Evolutionary conservation across 2,797 vertebrate species (phyloP).

Genomic region (Lindbergichthys nudifrons): DNA sequence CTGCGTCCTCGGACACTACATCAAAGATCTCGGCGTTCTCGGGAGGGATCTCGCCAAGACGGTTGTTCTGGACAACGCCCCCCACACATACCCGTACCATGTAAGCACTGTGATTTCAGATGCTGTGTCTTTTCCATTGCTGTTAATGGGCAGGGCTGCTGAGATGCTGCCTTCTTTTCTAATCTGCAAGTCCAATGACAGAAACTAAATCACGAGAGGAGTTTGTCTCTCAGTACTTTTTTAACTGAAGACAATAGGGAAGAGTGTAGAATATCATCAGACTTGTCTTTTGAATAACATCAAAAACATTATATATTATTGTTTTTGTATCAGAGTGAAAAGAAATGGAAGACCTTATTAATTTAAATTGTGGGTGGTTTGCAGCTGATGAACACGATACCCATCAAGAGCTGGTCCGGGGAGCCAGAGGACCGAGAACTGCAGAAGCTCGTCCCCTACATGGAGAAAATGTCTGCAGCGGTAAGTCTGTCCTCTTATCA

Average conservation of each 20-base stretch:
- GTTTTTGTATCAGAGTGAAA: neutral
- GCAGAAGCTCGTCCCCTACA: constrained; percentile 80
- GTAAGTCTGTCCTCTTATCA: constrained; percentile 67
- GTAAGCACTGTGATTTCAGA: constrained; percentile 63
- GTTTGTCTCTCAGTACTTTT: neutral
- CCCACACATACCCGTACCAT: constrained; percentile 87
- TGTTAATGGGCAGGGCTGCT: neutral
- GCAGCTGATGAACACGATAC: constrained; percentile 87
- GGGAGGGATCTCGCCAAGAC: constrained; percentile 86
- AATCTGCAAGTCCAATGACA: neutral
- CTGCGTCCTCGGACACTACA: constrained; percentile 87
- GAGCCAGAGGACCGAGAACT: constrained; percentile 82
- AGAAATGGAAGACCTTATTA: neutral
- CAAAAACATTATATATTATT: neutral
- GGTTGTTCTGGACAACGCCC: constrained; percentile 86
- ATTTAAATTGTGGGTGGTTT: constrained; percentile 16
- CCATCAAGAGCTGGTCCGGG: constrained; percentile 84
- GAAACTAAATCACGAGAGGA: no score
- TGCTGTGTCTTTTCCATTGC: neutral
- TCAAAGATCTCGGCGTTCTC: constrained; percentile 87
- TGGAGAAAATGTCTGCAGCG: constrained; percentile 80
- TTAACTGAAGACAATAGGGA: neutral
- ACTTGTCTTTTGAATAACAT: constrained; percentile 1
- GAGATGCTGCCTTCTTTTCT: neutral
- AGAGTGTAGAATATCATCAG: neutral